phyloP scores from a whole-genome alignment of 2,797 vertebrate species.

The Fistularia tabacaria region DNA sequence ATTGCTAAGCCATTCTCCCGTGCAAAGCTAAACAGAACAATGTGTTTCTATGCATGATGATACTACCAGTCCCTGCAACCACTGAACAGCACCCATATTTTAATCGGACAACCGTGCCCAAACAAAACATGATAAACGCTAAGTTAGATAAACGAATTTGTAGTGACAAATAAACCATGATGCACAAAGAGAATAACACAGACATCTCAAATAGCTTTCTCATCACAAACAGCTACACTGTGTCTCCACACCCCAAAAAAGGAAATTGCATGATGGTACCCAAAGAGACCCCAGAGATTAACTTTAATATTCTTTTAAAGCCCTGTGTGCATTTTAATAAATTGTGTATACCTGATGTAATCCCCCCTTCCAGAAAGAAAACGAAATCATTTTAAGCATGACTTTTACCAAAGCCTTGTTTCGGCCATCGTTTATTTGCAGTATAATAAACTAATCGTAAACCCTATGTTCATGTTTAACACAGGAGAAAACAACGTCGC shows the following conservation, averaged over 20 bases:
- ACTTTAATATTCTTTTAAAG: conserved; percentile 30
- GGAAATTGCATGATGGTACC: conserved; percentile 17
- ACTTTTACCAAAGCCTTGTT: conserved; percentile 18
- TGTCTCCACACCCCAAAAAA: conserved; percentile 12
- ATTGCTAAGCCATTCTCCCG: conserved; percentile 55
- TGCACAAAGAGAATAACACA: conserved; percentile 5
- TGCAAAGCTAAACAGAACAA: conserved; percentile 64
- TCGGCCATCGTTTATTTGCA: conserved; percentile 31
- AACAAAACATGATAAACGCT: not conserved
- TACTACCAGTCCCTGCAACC: conserved; percentile 15
- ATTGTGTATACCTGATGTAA: conserved; percentile 15
- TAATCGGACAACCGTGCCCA: conserved; percentile 26
- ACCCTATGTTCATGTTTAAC: conserved; percentile 42
- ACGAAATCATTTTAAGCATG: conserved; percentile 18
- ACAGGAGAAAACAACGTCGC: conserved; percentile 44
- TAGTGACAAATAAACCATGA: conserved; percentile 12
- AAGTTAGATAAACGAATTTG: conserved; percentile 18
- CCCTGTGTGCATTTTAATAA: conserved; percentile 31
- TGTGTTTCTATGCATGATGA: conserved; percentile 59
- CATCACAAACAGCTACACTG: not conserved
- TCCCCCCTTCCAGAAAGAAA: conserved; percentile 14
- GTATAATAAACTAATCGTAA: conserved; percentile 31
- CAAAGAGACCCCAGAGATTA: conserved; percentile 16
- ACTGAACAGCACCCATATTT: conserved; percentile 42
- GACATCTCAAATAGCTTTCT: not conserved